Base-by-base conservation (phyloP, 2,113 vertebrate genomes). In the Trochalopteron elliotii region DNA sequence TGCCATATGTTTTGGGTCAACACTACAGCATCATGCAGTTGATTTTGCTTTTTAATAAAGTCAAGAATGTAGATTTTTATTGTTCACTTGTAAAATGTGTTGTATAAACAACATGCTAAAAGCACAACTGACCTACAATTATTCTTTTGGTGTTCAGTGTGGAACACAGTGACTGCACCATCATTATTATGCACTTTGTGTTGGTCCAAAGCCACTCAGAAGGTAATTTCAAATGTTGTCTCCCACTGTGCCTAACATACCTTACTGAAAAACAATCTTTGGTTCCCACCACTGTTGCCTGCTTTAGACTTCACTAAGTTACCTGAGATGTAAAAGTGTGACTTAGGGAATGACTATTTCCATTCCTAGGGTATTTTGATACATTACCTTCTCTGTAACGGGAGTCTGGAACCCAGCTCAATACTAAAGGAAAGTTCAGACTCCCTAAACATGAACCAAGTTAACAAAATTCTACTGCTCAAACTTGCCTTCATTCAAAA, bases 1-100 rank as follows among this genome's bases (percentile, higher is more conserved):
- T 31, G 21, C 74, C 89, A 79, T 92, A 78, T 91, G 49, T 94
- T 96, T 96, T 85, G 53, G 52, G 69, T 96, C 95, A 96, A 60
- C 33, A 53, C 63, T 76, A 60, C 30, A 74, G 42, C 49, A 93
- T 78, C 65, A 91, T 49, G 24, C 18, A 69, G 33, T 61, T 81
- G 53, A 84, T 94, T 94, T 96, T 92, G 90, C 45, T 89, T 92
- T 97, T 96, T 96, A 98, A 97, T 98, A 95, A 97, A 95, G 91
- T 39, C 68, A 70, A 96, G 81, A 97, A 93, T 64, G 64, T 40
- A 96, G 79, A 80, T 74, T 90, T 97, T 97, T 97, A 95, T 64
- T 95, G 63, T 83, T 92, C 42, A 40, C 35, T 96, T 90, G 57
- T 97, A 94, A 95, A 83, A 96, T 80, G 42, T 57, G 55, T 77